Percentiles rank a stretch among this genome's conserved stretches.
Conservation (phyloP, 2,113 vertebrate species). For the Puffinus mauretanicus region DNA sequence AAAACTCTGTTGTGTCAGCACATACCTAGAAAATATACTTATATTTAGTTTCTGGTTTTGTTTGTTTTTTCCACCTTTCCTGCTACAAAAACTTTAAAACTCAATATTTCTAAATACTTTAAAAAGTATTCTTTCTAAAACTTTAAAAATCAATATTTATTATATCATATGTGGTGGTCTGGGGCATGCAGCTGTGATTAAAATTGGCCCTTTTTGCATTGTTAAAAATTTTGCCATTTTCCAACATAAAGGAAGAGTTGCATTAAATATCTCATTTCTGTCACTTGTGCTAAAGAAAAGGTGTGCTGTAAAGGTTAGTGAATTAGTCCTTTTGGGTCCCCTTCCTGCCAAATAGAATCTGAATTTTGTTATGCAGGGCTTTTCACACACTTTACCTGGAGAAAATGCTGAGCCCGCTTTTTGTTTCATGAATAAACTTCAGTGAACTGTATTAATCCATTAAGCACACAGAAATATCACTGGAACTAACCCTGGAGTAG, state of each 20-base stretch:
- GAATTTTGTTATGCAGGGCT: background rate
- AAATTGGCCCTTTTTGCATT: conserved; percentile 7
- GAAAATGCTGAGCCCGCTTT: conserved; percentile 35
- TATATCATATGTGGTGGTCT: background rate
- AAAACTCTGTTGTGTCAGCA: background rate
- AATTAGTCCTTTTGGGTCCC: conserved; percentile 23
- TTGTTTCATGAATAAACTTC: conserved; percentile 47
- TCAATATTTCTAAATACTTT: conserved; percentile 43
- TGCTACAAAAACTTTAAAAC: background rate
- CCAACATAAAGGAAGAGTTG: background rate
- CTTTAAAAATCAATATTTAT: conserved; percentile 44
- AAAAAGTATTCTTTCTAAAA: background rate
- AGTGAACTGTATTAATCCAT: conserved; percentile 33
- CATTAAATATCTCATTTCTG: conserved; percentile 32
- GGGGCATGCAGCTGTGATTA: background rate
- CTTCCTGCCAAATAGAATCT: background rate
- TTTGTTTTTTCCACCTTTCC: accelerated
- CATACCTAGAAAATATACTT: background rate
- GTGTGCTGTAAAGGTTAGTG: background rate
- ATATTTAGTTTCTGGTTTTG: background rate
- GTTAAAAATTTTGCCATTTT: conserved; percentile 1
- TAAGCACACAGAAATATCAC: background rate
- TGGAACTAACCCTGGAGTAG: background rate
- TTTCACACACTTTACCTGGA: background rate
- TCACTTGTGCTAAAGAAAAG: conserved; percentile 11